Evolutionary conservation across 2,113 vertebrate species (phyloP).

Genomic region (Nycticorax nycticorax): DNA sequence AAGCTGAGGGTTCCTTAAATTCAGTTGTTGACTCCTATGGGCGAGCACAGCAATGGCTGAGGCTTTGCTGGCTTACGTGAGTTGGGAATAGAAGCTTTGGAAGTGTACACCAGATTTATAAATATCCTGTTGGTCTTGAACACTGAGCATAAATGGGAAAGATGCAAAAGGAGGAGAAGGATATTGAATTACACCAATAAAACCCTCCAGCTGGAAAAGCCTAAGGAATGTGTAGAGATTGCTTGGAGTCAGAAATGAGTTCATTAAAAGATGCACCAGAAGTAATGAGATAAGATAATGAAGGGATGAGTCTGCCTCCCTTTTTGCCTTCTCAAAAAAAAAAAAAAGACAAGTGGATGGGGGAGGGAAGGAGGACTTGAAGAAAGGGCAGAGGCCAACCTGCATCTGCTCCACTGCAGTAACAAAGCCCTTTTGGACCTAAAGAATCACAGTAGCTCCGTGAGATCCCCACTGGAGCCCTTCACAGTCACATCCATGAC

Average conservation of each 20-base stretch:
- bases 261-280: neutral
- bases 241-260: neutral
- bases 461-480: neutral
- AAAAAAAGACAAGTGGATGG: neutral
- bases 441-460: neutral
- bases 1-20: neutral
- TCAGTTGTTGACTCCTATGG: neutral
- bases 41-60: neutral
- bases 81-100: neutral
- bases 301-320: neutral
- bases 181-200: neutral
- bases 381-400: neutral
- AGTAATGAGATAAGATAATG: constrained; percentile 2
- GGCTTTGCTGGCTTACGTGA: neutral
- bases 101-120: neutral
- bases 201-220: neutral
- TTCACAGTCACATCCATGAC: neutral
- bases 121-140: neutral
- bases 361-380: neutral
- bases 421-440: neutral
- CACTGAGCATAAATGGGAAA: neutral
- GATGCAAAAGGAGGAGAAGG: neutral
- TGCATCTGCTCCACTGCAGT: neutral
- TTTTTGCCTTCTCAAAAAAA: neutral
- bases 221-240: neutral